These are phyloP conservation scores for Sinocyclocheilus rhinocerous DNA, from an alignment of 2,113 vertebrate species.

Conservation along the genomic window DNA sequence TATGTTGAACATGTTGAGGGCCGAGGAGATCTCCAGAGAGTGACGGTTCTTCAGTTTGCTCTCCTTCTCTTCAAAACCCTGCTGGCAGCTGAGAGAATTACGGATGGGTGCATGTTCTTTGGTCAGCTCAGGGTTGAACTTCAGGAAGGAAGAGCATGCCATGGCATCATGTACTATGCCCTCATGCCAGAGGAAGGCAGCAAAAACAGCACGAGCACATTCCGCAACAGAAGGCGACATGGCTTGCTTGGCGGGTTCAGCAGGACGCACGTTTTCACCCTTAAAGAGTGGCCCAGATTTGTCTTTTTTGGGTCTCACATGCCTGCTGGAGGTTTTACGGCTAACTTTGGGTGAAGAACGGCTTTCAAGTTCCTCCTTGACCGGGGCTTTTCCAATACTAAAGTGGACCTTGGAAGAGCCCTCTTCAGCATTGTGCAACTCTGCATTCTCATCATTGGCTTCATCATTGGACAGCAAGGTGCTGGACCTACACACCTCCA, in stretches of 20 bases:
- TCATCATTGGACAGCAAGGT: constrained; percentile 88
- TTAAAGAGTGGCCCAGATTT: constrained; percentile 94
- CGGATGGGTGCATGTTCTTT: constrained; percentile 97
- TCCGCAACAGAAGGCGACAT: constrained; percentile 98
- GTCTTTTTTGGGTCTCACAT: constrained; percentile 94
- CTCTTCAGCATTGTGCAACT: constrained; percentile 82
- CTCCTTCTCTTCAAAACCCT: constrained; percentile 91
- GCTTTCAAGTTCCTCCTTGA: constrained; percentile 92
- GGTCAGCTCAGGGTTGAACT: constrained; percentile 96
- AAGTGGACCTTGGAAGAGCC: constrained; percentile 94
- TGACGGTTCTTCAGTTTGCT: constrained; percentile 96
- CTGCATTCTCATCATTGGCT: constrained; percentile 84
- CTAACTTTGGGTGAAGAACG: constrained; percentile 95
- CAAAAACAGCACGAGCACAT: constrained; percentile 94
- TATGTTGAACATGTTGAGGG: constrained; percentile 98
- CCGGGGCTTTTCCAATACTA: constrained; percentile 95
- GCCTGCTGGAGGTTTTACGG: constrained; percentile 89
- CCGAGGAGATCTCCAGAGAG: constrained; percentile 96
- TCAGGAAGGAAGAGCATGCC: constrained; percentile 98
- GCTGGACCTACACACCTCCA: constrained; percentile 95
- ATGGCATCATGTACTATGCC: constrained; percentile 98
- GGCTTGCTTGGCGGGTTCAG: constrained; percentile 94
- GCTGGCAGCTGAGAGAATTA: constrained; percentile 86
- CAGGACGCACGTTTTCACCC: constrained; percentile 81
- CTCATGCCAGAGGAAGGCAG: constrained; percentile 96